Base-by-base conservation (phyloP, 1,140 invertebrate species). In the Bombus haemorrhoidalis region DNA sequence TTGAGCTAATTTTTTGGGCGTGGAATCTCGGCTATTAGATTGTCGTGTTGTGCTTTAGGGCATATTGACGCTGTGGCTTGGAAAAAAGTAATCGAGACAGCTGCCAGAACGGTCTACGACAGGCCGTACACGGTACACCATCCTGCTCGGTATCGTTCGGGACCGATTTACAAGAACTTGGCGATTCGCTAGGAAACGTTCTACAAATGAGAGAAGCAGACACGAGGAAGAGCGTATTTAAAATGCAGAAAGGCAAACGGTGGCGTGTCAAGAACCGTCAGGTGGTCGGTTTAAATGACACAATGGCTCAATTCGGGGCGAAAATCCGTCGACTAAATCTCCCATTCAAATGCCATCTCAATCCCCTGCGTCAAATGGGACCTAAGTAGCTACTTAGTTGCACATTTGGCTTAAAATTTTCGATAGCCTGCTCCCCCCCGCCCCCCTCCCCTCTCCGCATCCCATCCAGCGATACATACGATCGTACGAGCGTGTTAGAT, bases 361-460 rank as follows among this genome's bases (percentile, higher is more conserved):
- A 92, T 92, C 92, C 90, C 92, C 92, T 87, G 90, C 89, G 82
- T 89, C 91, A 91, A 94, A 93, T 91, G 93, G 90, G 90, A 82
- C 88, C 83, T 95, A 95, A 95, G 94, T 95, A 95, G 92, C 87
- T 95, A 94, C 94, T 95, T 95, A 95, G 94, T 93, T 95, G 94
- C 94, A 95, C 94, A 95, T 95, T 95, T 95, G 94, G 95, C 92
- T 94, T 90, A 87, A 86, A 94, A 93, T 92, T 93, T 91, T 91
- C 89, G 87, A 91, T 89, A 87, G 76, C 78, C 85, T 85, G n/a
- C n/a, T n/a, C n/a, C n/a, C n/a, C n/a, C n/a, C n/a, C n/a, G n/a
- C 62, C 80, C 89, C 69, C 72, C 86, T 34, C 34, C 62, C 5
- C 66, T 12, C 57, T 0, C 0, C 9, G 28, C 2, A 13, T 13